A percentile compares a stretch with the other conserved stretches of the same genome.
phyloP scores from a whole-genome alignment of 2,113 vertebrate genomes.

The Callopanchax toddi region DNA sequence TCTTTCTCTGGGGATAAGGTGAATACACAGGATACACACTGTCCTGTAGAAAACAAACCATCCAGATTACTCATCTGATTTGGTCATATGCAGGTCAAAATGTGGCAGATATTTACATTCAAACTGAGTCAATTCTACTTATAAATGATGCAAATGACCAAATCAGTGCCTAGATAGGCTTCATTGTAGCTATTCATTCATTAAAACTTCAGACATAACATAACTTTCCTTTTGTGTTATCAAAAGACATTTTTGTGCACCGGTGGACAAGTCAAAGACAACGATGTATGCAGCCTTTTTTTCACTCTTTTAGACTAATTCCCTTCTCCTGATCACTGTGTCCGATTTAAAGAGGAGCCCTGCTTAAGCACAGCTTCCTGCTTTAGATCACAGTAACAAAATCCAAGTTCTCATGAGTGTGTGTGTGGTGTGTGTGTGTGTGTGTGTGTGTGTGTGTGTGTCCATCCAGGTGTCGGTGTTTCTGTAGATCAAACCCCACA shows the following conservation, averaged over 20 bases:
- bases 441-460: slow-evolving; percentile 19
- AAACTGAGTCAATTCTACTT: too few relatives aligned
- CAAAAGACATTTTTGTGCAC: slow-evolving; percentile 77
- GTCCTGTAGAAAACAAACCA: not conserved
- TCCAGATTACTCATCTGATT: slow-evolving; percentile 11
- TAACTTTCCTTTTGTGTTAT: slow-evolving; percentile 1
- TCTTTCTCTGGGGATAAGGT: slow-evolving; percentile 81
- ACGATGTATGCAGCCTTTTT: slow-evolving; percentile 51
- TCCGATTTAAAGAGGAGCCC: slow-evolving; percentile 10
- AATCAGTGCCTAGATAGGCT: not conserved
- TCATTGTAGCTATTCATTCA: not conserved
- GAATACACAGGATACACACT: slow-evolving; percentile 48
- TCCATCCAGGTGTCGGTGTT: slow-evolving; percentile 23
- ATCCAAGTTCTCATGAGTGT: not conserved
- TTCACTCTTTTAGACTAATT: too few relatives aligned
- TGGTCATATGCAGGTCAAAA: slow-evolving; percentile 25
- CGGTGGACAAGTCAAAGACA: slow-evolving; percentile 74
- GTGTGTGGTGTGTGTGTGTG: slow-evolving; percentile 7
- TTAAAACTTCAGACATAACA: not conserved
- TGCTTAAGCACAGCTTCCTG: slow-evolving; percentile 37
- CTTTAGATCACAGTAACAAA: slow-evolving; percentile 39
- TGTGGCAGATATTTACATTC: not conserved
- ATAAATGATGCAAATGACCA: not conserved
- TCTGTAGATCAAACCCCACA: slow-evolving; percentile 50
- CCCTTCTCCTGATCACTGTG: slow-evolving; percentile 18